Evolutionary conservation across 2,888 invertebrate species (phyloP).

Genomic region (Ophraella communa): DNA sequence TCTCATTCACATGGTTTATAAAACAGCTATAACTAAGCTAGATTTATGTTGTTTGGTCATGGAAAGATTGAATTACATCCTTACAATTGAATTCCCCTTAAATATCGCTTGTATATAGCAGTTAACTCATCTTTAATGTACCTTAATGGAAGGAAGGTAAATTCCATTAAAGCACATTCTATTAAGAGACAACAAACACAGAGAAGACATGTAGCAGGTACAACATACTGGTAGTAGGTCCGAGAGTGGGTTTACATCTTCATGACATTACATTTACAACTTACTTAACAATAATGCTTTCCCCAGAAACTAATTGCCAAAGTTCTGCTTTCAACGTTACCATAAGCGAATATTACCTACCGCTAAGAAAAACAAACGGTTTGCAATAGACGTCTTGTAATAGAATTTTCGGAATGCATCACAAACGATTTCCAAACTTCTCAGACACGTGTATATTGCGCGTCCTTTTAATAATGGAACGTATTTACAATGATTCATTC

Average conservation of each 20-base stretch:
- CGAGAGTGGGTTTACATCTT: conserved; percentile 12
- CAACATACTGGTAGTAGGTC: conserved; percentile 1
- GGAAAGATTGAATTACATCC: too few species aligned
- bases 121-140: not conserved
- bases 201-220: not conserved
- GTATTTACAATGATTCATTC: too few species aligned
- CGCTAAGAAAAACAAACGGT: not conserved
- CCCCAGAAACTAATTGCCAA: conserved; percentile 25
- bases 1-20: too few species aligned
- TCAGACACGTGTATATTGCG: too few species aligned
- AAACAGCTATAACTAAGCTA: too few species aligned
- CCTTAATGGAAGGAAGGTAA: conserved; percentile 1
- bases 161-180: conserved; percentile 4
- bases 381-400: not conserved
- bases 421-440: too few species aligned
- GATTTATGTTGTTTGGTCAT: too few species aligned
- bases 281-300: conserved; percentile 25
- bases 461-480: too few species aligned
- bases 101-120: not conserved
- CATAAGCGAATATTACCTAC: conserved; percentile 25
- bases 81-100: not conserved
- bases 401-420: too few species aligned
- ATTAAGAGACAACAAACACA: not conserved
- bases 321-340: conserved; percentile 29
- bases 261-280: conserved; percentile 16